Evolutionary conservation across 2,888 invertebrate species (phyloP).

Genomic region (Lycaena phlaeas): DNA sequence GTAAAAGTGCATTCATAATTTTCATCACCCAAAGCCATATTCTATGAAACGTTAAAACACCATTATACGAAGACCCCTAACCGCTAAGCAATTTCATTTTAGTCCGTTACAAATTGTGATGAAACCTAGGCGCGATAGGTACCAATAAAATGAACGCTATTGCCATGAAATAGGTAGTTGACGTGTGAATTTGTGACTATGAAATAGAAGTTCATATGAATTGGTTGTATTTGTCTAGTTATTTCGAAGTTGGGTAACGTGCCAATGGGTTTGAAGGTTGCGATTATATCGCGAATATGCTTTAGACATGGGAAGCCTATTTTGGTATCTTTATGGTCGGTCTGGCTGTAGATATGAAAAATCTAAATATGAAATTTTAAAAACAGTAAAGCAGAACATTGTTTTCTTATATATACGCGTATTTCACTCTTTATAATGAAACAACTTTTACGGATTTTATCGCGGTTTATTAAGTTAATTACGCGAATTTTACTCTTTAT

Average conservation of each 20-base stretch:
- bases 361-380: too few relatives aligned
- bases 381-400: too few relatives aligned
- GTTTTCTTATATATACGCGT: too few relatives aligned
- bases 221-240: slow-evolving; percentile 36
- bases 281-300: neutral
- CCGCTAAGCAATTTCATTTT: slow-evolving; percentile 11
- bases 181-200: slow-evolving; percentile 31
- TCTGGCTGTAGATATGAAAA: neutral
- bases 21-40: neutral
- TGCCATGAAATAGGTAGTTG: neutral
- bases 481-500: too few relatives aligned
- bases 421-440: too few relatives aligned
- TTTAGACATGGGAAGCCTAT: neutral
- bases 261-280: slow-evolving; percentile 3
- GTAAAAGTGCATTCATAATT: too few relatives aligned
- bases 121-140: slow-evolving; percentile 9
- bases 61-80: neutral
- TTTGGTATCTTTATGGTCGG: neutral
- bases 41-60: neutral
- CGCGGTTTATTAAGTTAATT: too few relatives aligned
- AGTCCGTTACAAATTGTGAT: slow-evolving; percentile 16
- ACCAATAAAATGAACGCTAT: neutral
- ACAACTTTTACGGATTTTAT: too few relatives aligned
- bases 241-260: slow-evolving; percentile 1
- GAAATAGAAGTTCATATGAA: slow-evolving; percentile 43